Conservation (phyloP, 2,888 invertebrate genomes). For the Ectemnius continuus region DNA sequence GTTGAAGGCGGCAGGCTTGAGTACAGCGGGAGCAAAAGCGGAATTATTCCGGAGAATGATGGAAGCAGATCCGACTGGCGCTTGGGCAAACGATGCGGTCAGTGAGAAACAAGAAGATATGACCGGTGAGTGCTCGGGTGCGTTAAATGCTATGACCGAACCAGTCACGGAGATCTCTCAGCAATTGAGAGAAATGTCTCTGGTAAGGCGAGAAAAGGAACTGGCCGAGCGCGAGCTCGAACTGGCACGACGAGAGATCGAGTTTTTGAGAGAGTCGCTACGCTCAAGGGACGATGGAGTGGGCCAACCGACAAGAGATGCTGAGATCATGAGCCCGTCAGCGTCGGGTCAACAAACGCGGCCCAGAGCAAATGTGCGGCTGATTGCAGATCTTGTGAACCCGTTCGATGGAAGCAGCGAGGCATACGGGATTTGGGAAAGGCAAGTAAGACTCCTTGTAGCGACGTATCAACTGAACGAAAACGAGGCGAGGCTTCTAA, state of each 20-base stretch:
- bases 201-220: not conserved
- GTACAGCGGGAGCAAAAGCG: not conserved
- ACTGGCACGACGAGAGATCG: not conserved
- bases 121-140: too few species aligned
- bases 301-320: too few species aligned
- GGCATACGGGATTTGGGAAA: conserved; percentile 19
- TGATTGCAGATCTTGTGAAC: not conserved
- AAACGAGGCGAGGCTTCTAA: conserved; percentile 15
- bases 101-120: not conserved
- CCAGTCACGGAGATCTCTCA: not conserved
- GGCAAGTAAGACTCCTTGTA: conserved; percentile 19
- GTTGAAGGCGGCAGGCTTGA: not conserved
- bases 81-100: not conserved
- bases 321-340: too few species aligned
- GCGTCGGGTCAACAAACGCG: too few species aligned
- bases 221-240: not conserved
- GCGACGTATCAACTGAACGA: conserved; percentile 25
- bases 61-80: not conserved
- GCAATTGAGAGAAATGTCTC: not conserved
- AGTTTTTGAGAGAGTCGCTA: not conserved
- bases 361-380: too few species aligned
- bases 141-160: too few species aligned
- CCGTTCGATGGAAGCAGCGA: conserved; percentile 17
- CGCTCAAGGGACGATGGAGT: too few species aligned
- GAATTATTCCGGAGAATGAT: not conserved